These are phyloP conservation scores for Albula goreensis DNA, from an alignment of 2,113 vertebrate genomes.

Conservation along the genomic window DNA sequence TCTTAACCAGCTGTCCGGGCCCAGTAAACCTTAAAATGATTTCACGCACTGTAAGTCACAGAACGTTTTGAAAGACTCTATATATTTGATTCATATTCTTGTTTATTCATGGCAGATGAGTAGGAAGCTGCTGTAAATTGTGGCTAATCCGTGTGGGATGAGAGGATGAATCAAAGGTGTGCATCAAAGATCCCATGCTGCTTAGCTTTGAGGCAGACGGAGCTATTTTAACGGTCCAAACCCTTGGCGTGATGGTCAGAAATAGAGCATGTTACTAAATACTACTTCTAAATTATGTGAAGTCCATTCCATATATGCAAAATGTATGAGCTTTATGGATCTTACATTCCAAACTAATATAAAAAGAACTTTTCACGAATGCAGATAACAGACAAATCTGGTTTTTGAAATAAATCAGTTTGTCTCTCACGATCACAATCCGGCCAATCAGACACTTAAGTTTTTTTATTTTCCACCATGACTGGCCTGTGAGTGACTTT, in stretches of 20 bases:
- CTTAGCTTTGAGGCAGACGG: no score
- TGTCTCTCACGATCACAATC: background rate
- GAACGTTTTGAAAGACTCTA: background rate
- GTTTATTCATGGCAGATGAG: background rate
- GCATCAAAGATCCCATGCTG: no score
- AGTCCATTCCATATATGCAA: no score
- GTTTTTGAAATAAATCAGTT: background rate
- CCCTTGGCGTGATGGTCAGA: no score
- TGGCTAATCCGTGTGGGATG: background rate
- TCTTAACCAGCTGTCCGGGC: no score
- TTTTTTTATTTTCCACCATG: background rate
- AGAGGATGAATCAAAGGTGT: background rate
- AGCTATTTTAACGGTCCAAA: no score
- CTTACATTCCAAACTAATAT: no score
- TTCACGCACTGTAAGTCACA: background rate
- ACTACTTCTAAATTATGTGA: no score
- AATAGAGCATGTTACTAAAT: no score
- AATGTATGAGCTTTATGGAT: no score
- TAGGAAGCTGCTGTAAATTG: background rate
- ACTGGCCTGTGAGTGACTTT: background rate
- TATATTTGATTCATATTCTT: background rate
- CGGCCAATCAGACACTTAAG: background rate
- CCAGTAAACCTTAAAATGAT: background rate
- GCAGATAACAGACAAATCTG: no score
- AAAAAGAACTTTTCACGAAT: no score